These are phyloP conservation scores for Apamea sordens DNA, from an alignment of 2,888 invertebrate genomes.

Conservation along the genomic window DNA sequence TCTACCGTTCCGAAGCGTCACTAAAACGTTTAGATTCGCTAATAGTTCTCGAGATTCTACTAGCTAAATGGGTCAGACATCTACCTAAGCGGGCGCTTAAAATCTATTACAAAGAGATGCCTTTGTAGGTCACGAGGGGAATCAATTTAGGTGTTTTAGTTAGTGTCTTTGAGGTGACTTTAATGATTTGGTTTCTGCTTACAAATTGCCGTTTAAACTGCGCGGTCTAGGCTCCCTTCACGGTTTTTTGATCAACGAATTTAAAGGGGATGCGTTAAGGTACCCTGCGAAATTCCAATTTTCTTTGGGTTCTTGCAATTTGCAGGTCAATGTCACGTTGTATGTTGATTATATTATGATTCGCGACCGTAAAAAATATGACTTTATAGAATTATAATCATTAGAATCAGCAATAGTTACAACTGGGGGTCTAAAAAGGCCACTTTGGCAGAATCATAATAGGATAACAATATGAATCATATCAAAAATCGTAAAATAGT, in stretches of 20 bases:
- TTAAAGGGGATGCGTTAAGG: too few relatives aligned
- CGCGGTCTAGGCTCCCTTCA: background rate
- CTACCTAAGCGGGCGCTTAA: constrained; percentile 24
- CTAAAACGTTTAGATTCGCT: constrained; percentile 33
- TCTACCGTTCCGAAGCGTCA: background rate
- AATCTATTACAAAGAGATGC: constrained; percentile 8
- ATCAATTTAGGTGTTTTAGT: constrained; percentile 24
- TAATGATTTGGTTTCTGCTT: background rate
- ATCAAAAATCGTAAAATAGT: too few relatives aligned
- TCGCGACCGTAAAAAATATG: too few relatives aligned
- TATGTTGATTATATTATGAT: too few relatives aligned
- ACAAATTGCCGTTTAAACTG: background rate
- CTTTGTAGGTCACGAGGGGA: constrained; percentile 24
- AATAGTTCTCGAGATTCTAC: constrained; percentile 47
- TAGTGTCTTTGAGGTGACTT: constrained; percentile 3
- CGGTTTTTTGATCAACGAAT: background rate
- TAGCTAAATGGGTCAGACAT: constrained; percentile 33
- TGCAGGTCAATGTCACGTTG: too few relatives aligned
- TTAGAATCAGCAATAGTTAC: too few relatives aligned
- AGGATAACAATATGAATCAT: too few relatives aligned
- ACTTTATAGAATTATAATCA: too few relatives aligned
- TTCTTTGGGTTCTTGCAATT: too few relatives aligned
- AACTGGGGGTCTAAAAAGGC: too few relatives aligned
- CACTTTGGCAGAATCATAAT: too few relatives aligned
- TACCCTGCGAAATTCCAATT: too few relatives aligned